phyloP scores from a whole-genome alignment of 2,888 invertebrate genomes.

The Parapristionchus giblindavisi region DNA sequence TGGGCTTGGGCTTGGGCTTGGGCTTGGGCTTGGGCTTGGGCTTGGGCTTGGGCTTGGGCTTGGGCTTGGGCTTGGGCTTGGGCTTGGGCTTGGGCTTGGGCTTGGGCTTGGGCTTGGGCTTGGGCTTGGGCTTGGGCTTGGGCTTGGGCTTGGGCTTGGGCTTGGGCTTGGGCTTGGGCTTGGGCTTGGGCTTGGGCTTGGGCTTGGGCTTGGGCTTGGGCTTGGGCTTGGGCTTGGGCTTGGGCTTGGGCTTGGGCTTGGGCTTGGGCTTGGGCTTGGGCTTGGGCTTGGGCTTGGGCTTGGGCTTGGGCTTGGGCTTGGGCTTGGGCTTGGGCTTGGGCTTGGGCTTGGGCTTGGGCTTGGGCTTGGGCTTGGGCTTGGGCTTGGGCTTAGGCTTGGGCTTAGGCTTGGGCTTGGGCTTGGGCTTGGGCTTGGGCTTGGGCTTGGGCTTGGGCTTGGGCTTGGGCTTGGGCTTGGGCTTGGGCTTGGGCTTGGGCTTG shows the following conservation, averaged over 20 bases:
- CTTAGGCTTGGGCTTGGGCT: conserved; percentile 42
- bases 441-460: conserved; percentile 43
- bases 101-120: conserved; percentile 39
- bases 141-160: conserved; percentile 39
- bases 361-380: conserved; percentile 39
- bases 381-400: conserved; percentile 41
- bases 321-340: conserved; percentile 34
- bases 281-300: conserved; percentile 40
- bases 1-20: conserved; percentile 43
- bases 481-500: conserved; percentile 38
- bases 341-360: conserved; percentile 41
- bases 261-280: conserved; percentile 41
- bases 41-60: conserved; percentile 39
- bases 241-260: conserved; percentile 41
- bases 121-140: conserved; percentile 41
- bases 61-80: conserved; percentile 40
- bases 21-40: conserved; percentile 40
- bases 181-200: conserved; percentile 38
- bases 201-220: conserved; percentile 38
- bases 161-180: conserved; percentile 32
- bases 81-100: conserved; percentile 37
- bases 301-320: conserved; percentile 38
- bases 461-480: conserved; percentile 41
- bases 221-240: conserved; percentile 39
- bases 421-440: conserved; percentile 42